These are phyloP conservation scores for Erythrolamprus reginae DNA, from an alignment of 2,113 vertebrate species.

Conservation along the genomic window DNA sequence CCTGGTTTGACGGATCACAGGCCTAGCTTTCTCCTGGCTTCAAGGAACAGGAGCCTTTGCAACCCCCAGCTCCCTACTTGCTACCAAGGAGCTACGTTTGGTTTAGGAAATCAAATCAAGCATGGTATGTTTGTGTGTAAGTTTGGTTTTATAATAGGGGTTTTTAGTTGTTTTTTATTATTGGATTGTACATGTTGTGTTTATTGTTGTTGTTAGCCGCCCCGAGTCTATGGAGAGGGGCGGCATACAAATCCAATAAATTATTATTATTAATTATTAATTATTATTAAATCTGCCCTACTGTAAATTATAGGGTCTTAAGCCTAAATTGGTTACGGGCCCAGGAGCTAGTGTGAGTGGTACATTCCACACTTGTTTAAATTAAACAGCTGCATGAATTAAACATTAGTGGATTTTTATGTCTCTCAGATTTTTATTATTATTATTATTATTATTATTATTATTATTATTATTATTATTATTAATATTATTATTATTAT, in stretches of 20 bases:
- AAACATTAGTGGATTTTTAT: neutral
- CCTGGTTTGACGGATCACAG: neutral
- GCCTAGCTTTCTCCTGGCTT: neutral
- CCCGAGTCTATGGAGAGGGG: no score
- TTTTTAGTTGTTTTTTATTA: no score
- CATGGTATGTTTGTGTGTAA: no score
- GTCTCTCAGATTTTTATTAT: neutral
- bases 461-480: no score
- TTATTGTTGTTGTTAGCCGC: no score
- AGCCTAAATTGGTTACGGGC: neutral
- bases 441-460: no score
- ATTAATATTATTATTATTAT: no score
- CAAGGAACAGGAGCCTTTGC: neutral
- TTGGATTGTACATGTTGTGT: no score
- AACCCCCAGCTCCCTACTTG: neutral
- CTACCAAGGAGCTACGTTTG: neutral
- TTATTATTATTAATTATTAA: no score
- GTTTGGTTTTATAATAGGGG: no score
- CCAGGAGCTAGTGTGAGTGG: neutral
- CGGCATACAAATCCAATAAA: no score
- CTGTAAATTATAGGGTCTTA: neutral
- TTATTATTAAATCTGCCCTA: neutral
- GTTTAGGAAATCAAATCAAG: neutral
- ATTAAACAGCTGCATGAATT: neutral
- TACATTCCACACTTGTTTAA: neutral